These are phyloP conservation scores for Sparidentex hasta DNA, from an alignment of 2,797 vertebrate species.

Conservation along the genomic window DNA sequence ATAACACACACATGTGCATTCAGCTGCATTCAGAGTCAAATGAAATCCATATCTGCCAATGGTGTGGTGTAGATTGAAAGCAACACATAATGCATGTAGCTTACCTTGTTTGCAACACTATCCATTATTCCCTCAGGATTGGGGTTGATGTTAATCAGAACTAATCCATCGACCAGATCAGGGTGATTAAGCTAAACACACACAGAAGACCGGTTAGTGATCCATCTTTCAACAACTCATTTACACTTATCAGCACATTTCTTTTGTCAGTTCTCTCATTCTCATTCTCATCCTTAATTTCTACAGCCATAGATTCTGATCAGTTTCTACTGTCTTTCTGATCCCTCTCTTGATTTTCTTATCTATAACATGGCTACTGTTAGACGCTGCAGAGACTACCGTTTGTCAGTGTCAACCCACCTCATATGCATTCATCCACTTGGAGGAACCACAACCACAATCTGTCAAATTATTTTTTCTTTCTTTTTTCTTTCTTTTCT, in stretches of 20 bases:
- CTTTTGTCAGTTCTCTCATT: background rate
- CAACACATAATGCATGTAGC: background rate
- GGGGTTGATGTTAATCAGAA: slow-evolving; percentile 94
- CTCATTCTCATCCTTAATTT: background rate
- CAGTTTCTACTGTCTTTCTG: background rate
- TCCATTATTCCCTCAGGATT: slow-evolving; percentile 93
- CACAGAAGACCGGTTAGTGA: background rate
- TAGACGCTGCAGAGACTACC: background rate
- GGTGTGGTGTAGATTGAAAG: background rate
- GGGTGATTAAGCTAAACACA: slow-evolving; percentile 90
- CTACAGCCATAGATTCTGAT: background rate
- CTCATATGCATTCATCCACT: background rate
- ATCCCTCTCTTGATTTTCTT: background rate
- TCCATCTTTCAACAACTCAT: background rate
- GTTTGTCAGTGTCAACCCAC: background rate
- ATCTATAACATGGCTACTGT: background rate
- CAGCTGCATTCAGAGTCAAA: background rate
- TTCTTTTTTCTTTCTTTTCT: no score
- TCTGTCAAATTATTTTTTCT: background rate
- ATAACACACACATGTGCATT: slow-evolving; percentile 13
- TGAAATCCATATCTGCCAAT: background rate
- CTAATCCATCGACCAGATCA: slow-evolving; percentile 92
- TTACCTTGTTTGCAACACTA: slow-evolving; percentile 93
- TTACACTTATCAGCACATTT: background rate
- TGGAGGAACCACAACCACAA: background rate